Evolutionary conservation across 2,113 vertebrate species (phyloP).

Genomic region (Osmerus mordax): DNA sequence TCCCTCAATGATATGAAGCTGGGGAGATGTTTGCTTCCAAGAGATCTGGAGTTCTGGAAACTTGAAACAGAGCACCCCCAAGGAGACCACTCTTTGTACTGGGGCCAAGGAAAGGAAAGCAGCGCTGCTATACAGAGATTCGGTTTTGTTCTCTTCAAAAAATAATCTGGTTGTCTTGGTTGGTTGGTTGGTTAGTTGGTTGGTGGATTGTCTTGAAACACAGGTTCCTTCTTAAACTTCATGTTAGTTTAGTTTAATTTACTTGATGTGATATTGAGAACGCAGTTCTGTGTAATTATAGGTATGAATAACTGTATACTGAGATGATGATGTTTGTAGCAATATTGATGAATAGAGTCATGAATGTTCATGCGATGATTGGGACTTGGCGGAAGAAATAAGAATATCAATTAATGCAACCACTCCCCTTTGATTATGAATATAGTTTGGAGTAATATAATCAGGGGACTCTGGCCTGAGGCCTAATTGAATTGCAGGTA

Average conservation of each 20-base stretch:
- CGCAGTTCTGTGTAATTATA: too few species aligned
- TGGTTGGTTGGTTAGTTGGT: background rate
- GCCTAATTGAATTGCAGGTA: slow-evolving; percentile 62
- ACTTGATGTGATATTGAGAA: too few species aligned
- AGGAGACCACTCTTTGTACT: slow-evolving; percentile 16
- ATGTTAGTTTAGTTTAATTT: too few species aligned
- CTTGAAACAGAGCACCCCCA: slow-evolving; percentile 8
- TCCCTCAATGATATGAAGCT: slow-evolving; percentile 32
- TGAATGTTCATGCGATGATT: slow-evolving; percentile 40
- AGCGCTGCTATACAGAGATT: slow-evolving; percentile 20
- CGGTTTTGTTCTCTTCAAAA: slow-evolving; percentile 6
- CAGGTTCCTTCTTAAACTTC: background rate
- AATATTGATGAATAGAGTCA: slow-evolving; percentile 14
- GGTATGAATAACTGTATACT: too few species aligned
- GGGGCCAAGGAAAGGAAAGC: slow-evolving; percentile 34
- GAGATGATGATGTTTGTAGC: too few species aligned
- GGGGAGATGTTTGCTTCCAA: slow-evolving; percentile 48
- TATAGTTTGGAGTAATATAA: slow-evolving; percentile 58
- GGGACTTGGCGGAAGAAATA: slow-evolving; percentile 41
- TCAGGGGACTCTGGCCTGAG: slow-evolving; percentile 55
- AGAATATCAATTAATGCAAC: slow-evolving; percentile 44
- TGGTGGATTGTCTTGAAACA: background rate
- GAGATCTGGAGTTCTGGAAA: slow-evolving; percentile 47
- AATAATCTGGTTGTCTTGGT: background rate
- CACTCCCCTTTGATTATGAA: slow-evolving; percentile 57